A percentile compares a stretch with the other conserved stretches of the same genome.
Conservation (phyloP, 1,140 invertebrate genomes). For the Drosophila setifemur region DNA sequence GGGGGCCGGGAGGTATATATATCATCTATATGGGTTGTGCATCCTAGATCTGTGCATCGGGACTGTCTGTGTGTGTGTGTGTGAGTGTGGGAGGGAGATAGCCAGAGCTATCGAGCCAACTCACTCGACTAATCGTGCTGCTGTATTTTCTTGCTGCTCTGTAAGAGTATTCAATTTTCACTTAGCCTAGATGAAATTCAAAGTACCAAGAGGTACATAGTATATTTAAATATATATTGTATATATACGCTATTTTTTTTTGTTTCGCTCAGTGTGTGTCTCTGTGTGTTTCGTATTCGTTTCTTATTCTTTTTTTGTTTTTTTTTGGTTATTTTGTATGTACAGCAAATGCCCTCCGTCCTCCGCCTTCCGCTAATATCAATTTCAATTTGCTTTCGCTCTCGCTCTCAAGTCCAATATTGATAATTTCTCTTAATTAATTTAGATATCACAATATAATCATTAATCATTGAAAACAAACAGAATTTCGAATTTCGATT, state of each 20-base stretch:
- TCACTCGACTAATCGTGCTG: slow-evolving; percentile 36
- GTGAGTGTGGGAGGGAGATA: slow-evolving; percentile 6
- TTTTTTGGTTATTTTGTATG: slow-evolving; percentile 1
- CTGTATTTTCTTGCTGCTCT: slow-evolving; percentile 21
- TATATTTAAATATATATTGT: slow-evolving; percentile 26
- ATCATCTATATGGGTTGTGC: slow-evolving; percentile 50
- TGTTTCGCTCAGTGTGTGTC: not conserved
- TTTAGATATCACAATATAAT: slow-evolving; percentile 81
- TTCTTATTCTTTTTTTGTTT: slow-evolving; percentile 4
- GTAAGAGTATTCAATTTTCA: slow-evolving; percentile 32
- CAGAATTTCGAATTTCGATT: slow-evolving; percentile 20
- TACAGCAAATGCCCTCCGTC: slow-evolving; percentile 37
- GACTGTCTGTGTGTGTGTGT: slow-evolving; percentile 24
- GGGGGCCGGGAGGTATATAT: slow-evolving; percentile 15
- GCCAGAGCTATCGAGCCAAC: not conserved
- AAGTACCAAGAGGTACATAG: slow-evolving; percentile 35
- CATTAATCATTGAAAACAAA: slow-evolving; percentile 52
- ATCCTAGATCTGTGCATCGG: slow-evolving; percentile 54
- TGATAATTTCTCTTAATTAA: slow-evolving; percentile 55
- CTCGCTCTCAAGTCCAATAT: slow-evolving; percentile 13
- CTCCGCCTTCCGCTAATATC: slow-evolving; percentile 44
- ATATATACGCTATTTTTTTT: slow-evolving; percentile 13
- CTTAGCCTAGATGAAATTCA: slow-evolving; percentile 27
- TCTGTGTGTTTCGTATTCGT: not conserved
- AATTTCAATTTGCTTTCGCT: slow-evolving; percentile 39